Base-by-base conservation (phyloP, 2,113 vertebrate species). In the Aplodontia rufa region DNA sequence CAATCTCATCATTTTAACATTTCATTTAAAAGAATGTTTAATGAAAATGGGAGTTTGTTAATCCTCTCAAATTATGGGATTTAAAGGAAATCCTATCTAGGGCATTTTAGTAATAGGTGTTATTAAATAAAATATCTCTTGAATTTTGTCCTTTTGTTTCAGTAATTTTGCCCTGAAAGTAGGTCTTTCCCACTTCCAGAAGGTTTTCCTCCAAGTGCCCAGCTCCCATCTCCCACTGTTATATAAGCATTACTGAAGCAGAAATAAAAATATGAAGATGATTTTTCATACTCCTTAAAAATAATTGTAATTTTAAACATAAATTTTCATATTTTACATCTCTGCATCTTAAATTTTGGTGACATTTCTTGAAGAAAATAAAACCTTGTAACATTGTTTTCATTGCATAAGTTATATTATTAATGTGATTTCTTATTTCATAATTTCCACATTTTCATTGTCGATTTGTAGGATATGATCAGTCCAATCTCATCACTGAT, bases 1-100 rank as follows among this genome's bases (percentile, higher is more conserved):
- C 4, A 71, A 32, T 90, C 90, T 84, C n/a, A 60, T 28, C 58
- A 60, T 55, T 90, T 6, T 75, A 87, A 66, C 42, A 45, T 93
- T 93, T 91, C 85, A 30, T 68, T 95, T 45, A 92, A 60, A 71
- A 91, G 51, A 97, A 95, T 96, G 88, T 42, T 90, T 96, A 58
- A 97, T 79, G 24, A 64, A 42, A 92, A 87, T 81, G 0, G 1
- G 5, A 95, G 26, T 95, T 53, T 62, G 3, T 75, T 1, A 64
- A 58, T 66, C 16, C 14, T 53, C 28, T 88, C 14, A 87, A 71
- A 87, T n/a, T 4, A 88, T 93, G n/a, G 20, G 17, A 88, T 78
- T 91, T 80, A 68, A 7, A 88, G 1, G 35, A 93, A 78, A 87
- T 90, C 2, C 22, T 93, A 0, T 83, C 55, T 9, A 72, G 10